Percentiles rank a stretch among this genome's conserved stretches.
Evolutionary conservation across 2,113 vertebrate species (phyloP).

Genomic region (Oxygymnocypris stewartii): DNA sequence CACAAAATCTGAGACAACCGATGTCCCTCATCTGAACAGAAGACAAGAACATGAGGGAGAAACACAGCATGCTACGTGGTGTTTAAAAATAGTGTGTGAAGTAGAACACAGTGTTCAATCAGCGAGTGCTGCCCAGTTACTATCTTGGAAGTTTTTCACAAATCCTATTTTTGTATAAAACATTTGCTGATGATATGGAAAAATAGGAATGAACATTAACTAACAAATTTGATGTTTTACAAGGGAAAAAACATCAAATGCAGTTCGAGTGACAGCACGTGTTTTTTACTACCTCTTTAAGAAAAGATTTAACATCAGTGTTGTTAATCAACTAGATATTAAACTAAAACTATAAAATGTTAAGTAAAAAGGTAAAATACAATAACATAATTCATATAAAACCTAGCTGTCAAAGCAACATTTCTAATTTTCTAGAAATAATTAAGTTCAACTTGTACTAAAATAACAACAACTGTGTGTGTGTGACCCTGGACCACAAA

Average conservation of each 20-base stretch:
- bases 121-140: not conserved
- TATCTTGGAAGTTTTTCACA: not conserved
- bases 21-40: conserved; percentile 86
- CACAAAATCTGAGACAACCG: conserved; percentile 78
- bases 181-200: not conserved
- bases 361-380: no score
- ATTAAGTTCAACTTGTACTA: no score
- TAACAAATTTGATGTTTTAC: not conserved
- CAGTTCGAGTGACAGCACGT: not conserved
- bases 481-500: no score
- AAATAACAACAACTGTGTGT: no score
- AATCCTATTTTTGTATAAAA: not conserved
- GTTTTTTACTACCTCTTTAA: not conserved
- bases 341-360: not conserved
- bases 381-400: no score
- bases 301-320: not conserved
- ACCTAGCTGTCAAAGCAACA: not conserved
- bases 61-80: not conserved
- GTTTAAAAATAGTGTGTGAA: not conserved
- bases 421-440: not conserved
- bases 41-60: not conserved
- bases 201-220: not conserved
- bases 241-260: not conserved
- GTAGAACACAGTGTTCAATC: not conserved
- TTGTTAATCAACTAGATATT: not conserved